These are phyloP conservation scores for Etheostoma spectabile DNA, from an alignment of 2,113 vertebrate genomes.

Conservation along the genomic window DNA sequence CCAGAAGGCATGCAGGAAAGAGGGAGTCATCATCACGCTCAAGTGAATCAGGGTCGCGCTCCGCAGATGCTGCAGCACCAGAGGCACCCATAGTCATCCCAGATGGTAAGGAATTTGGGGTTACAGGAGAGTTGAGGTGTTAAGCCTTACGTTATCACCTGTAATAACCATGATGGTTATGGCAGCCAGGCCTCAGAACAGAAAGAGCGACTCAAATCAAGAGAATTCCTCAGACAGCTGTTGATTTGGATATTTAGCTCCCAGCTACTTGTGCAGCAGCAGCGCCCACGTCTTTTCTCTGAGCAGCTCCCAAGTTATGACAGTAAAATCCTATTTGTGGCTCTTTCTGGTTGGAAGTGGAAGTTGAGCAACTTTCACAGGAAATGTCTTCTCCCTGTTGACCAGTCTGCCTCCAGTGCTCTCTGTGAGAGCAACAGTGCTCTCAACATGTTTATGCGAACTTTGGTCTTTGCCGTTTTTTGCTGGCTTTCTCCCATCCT, in stretches of 20 bases:
- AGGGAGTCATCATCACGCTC: conserved; percentile 79
- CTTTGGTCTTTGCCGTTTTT: conserved; percentile 70
- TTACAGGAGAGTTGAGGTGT: not conserved
- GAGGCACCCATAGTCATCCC: conserved; percentile 76
- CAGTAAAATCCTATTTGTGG: conserved; percentile 2
- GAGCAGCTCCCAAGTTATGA: not conserved
- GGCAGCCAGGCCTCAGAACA: conserved; percentile 11
- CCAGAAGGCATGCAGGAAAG: conserved; percentile 81
- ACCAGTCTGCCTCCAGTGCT: conserved; percentile 42
- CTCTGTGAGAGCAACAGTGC: conserved; percentile 52
- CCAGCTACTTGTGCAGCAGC: not conserved
- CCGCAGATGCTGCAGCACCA: conserved; percentile 60
- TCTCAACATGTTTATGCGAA: conserved; percentile 72
- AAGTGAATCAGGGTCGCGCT: conserved; percentile 71
- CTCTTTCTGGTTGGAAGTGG: conserved; percentile 37
- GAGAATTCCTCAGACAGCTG: not conserved
- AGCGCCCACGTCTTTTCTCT: conserved; percentile 2
- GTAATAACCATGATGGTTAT: not conserved
- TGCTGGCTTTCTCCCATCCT: conserved; percentile 67
- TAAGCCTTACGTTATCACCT: not conserved
- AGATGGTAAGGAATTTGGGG: conserved; percentile 77
- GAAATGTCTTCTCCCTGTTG: conserved; percentile 63
- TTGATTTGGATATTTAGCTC: conserved; percentile 8
- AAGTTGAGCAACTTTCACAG: conserved; percentile 56
- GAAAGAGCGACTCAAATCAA: not conserved